Evolutionary conservation across 2,888 invertebrate species (phyloP), one percentile per base, ranked within the genome.

Genomic region (Capitulum mitella): DNA sequence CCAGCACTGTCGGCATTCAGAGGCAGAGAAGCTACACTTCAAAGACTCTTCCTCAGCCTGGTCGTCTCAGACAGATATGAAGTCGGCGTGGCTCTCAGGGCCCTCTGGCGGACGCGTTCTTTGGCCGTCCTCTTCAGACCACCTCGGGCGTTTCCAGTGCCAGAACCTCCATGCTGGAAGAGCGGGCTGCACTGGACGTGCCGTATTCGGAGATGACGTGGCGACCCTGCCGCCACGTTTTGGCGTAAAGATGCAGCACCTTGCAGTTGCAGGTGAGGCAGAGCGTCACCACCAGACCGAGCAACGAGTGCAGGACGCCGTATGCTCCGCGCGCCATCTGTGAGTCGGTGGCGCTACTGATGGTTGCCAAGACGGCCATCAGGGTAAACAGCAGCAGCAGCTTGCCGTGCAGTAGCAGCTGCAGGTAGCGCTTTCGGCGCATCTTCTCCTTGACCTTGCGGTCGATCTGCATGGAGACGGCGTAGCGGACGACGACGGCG

Each of bases 261-360:
- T 87, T 87, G 83, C 90, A 90, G 85, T 90, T 90, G 84, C 90
- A 90, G 40, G 90, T 90, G 78, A 90, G 90, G 80, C 89, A 86
- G 83, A 90, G 86, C 29, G 90, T 89, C 79, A 91, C 88, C 81
- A 90, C 87, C 80, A 90, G 87, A 64, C 91, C 91, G 86, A 91
- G 86, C 79, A 85, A 83, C 75, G 85, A 83, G 80, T 85, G 86
- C 79, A 85, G 83, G 34, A 84, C 81, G n/a, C 85, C 85, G 82
- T 86, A 86, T 48, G 84, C 82, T 79, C 85, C 85, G 85, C 85
- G 85, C 40, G 85, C 83, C 1, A 83, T 82, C 34, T 70, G 70
- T 70, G 70, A 70, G 29, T 70, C 26, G 70, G 19, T 40, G 26
- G 37, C 70, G 26, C 34, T 16, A 40, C 70, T 70, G 10, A 70